Evolutionary conservation across 1,140 invertebrate genomes (phyloP), one percentile per base, ranked within the genome.

Genomic region (Aphidius gifuensis): DNA sequence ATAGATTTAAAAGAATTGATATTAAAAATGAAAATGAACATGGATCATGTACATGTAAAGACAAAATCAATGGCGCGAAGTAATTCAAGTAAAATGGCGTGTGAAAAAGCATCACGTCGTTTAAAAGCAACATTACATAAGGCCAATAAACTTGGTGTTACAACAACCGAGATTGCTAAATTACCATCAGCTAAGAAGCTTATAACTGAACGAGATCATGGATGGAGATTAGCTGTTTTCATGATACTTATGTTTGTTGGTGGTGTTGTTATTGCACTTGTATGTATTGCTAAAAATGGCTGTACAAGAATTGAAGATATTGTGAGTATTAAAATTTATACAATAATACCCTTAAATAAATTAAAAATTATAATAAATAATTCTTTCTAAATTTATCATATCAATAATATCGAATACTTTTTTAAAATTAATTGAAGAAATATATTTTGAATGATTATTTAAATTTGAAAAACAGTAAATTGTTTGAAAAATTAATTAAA

Each of bases 261-360:
- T 4, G 74, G 74, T 5, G 72, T 79, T 50, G 76, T 80, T 66
- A 77, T 80, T 47, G 78, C 74, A 6, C 71, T 80, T 40, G 74
- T 79, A 32, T 80, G 79, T 64, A 78, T 76, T 21, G 73, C 74
- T 43, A 77, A 75, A 56, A 74, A 75, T 65, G 78, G 78, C 43
- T 80, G 79, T 67, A 75, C 77, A 32, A 74, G 77, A 53, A 71
- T 80, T 62, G 79, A 80, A 65, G 79, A 80, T 32, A 80, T 80
- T 51, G 79, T 80, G 65, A 80, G 79, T 80, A 66, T 40, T 43
- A n/a, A 9, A 55, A 16, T 16, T 16, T 16, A 16, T 16, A 16
- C 16, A 16, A 16, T 16, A 16, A 16, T 16, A 16, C 16, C 1
- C 1, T 16, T 16, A 16, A 16, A 16, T 16, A 16, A 16, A 16